Conservation (phyloP, 2,113 vertebrate genomes). For the Tor tambroides region DNA sequence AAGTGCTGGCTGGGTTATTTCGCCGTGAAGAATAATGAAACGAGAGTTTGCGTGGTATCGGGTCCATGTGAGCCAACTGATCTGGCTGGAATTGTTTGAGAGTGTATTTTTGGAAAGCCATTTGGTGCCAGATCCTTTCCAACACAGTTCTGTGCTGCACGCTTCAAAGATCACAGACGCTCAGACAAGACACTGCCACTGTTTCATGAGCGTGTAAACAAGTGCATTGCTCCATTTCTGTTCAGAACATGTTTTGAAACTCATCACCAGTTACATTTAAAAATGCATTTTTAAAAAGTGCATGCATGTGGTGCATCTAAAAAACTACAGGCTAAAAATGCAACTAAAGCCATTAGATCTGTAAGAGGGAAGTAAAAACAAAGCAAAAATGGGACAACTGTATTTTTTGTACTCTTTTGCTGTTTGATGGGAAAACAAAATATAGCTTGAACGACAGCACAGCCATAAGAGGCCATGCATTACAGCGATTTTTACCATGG, state of each 20-base stretch:
- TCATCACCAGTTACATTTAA: neutral
- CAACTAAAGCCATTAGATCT: neutral
- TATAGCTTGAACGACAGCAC: neutral
- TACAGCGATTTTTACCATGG: neutral
- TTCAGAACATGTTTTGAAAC: neutral
- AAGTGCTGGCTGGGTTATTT: conserved; percentile 50
- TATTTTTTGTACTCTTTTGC: neutral
- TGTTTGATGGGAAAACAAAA: neutral
- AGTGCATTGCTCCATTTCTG: neutral
- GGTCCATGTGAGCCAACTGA: neutral
- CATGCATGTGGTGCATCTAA: neutral
- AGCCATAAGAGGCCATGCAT: neutral
- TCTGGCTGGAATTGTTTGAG: conserved; percentile 49
- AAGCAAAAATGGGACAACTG: neutral
- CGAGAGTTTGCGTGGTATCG: conserved; percentile 27
- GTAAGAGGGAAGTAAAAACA: neutral
- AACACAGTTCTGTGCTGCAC: conserved; percentile 14
- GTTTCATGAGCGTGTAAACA: conserved; percentile 44
- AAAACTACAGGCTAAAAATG: neutral
- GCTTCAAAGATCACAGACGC: conserved; percentile 50
- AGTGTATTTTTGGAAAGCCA: conserved; percentile 66
- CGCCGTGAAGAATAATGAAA: conserved; percentile 39
- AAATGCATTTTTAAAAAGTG: neutral
- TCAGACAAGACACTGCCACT: conserved; percentile 44
- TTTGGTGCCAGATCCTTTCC: conserved; percentile 47